Evolutionary conservation across 2,797 vertebrate species (phyloP), one percentile per base, ranked within the genome.

Genomic region (Argyrosomus regius): DNA sequence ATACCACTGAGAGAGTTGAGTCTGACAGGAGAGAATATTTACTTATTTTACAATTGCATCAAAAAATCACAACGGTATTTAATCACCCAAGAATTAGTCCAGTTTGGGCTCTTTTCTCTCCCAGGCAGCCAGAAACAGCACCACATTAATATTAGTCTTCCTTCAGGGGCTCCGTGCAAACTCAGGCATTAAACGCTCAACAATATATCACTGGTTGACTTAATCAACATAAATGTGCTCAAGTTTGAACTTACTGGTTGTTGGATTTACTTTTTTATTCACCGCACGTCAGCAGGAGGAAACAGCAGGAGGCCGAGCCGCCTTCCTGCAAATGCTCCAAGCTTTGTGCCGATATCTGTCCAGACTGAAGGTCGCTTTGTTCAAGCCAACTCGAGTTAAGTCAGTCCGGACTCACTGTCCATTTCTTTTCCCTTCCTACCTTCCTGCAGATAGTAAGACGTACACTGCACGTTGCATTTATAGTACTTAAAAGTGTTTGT

Each of bases 201-300:
- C 82, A 66, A 77, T 89, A 79, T 52, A 78, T 88, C 78, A 67
- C 46, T 1, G 31, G 80, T 84, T 81, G 72, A 83, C 70, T 79
- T 63, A n/a, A 5, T 56, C 39, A 28, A 78, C 54, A 81, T 73
- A 76, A 81, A 84, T 80, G 66, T 64, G 62, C 67, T 82, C 35
- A n/a, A 72, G 79, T 69, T 60, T 58, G 63, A 64, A 62, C 60
- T 53, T 20, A 11, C 20, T 31, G 54, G 13, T 52, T 11, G 43
- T 26, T 39, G 22, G 41, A 31, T n/a, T n/a, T 46, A 4, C 49
- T 86, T 78, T 39, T 35, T 83, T 39, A 78, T 87, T 80, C 78
- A 52, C 8, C 14, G 0, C 75, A 66, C 20, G 5, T 69, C 71
- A 35, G 22, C 22, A 22, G 22, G 60, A 60, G 39, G 35, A 35